These are phyloP conservation scores for Eristalis pertinax DNA, from an alignment of 2,888 invertebrate species.

Conservation along the genomic window DNA sequence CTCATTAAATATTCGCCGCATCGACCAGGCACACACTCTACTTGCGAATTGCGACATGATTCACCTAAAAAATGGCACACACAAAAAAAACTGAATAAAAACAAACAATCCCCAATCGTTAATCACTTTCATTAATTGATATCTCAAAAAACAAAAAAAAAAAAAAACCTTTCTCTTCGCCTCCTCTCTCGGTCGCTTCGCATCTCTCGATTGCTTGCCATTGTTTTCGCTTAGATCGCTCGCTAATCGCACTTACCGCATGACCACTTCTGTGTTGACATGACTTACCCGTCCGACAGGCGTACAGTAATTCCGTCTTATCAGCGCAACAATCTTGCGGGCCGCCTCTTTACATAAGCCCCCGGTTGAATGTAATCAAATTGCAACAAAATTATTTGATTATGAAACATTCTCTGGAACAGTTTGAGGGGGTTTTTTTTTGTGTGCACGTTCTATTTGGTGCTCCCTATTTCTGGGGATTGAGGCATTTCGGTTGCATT, in stretches of 20 bases:
- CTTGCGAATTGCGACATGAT: constrained; percentile 26
- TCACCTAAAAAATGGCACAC: background rate
- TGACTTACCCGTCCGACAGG: background rate
- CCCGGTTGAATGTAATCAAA: constrained; percentile 6
- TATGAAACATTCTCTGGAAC: constrained; percentile 27
- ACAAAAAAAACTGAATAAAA: no score
- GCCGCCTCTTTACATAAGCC: constrained; percentile 43
- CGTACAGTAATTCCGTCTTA: constrained; percentile 1
- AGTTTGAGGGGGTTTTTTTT: background rate
- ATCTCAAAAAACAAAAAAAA: background rate
- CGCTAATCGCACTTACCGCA: constrained; percentile 27
- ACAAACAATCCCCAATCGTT: background rate
- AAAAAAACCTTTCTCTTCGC: background rate
- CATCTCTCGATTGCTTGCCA: background rate
- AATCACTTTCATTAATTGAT: constrained; percentile 15
- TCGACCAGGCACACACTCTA: background rate
- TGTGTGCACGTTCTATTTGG: background rate
- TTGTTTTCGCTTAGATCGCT: constrained; percentile 21
- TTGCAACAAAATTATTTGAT: constrained; percentile 49
- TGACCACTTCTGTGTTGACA: constrained; percentile 27
- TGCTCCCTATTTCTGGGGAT: background rate
- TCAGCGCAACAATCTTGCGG: constrained; percentile 31
- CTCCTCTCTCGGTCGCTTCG: background rate
- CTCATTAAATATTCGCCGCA: background rate
- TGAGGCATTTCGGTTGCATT: background rate